A percentile compares a stretch with the other conserved stretches of the same genome.
phyloP scores from a whole-genome alignment of 2,888 invertebrate genomes.

The Ectemnius continuus region DNA sequence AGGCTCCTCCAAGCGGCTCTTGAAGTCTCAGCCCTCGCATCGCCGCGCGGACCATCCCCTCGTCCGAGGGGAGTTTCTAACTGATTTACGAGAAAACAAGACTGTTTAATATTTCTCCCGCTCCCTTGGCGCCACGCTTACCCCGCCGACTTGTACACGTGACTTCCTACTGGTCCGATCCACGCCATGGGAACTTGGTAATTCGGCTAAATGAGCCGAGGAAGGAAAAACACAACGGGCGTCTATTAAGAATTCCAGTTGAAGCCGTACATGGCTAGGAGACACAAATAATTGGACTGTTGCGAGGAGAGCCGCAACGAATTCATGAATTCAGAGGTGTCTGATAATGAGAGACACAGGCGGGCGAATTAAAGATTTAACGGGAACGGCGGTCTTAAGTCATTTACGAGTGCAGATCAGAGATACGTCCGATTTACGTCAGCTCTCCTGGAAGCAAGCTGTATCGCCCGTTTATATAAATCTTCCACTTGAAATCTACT shows the following conservation, averaged over 20 bases:
- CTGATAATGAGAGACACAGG: not conserved
- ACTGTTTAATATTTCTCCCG: constrained; percentile 76
- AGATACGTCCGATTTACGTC: constrained; percentile 40
- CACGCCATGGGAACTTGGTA: constrained; percentile 20
- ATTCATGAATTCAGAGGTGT: no score
- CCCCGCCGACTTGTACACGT: constrained; percentile 60
- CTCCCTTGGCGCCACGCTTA: constrained; percentile 72
- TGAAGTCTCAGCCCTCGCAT: constrained; percentile 66
- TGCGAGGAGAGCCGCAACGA: no score
- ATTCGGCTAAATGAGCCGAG: constrained; percentile 38
- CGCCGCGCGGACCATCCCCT: constrained; percentile 51
- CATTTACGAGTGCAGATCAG: constrained; percentile 28
- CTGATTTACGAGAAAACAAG: constrained; percentile 78
- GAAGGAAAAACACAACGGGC: not conserved
- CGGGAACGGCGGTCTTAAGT: not conserved
- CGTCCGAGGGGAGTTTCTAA: constrained; percentile 72
- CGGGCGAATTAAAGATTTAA: constrained; percentile 8
- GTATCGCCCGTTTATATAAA: constrained; percentile 66
- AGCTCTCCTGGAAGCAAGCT: constrained; percentile 36
- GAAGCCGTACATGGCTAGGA: no score
- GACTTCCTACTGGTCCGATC: constrained; percentile 41
- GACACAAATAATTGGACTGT: no score
- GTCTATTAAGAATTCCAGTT: no score
- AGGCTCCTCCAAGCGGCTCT: constrained; percentile 66
- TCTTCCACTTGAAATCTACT: constrained; percentile 71